Conservation (phyloP, 2,888 invertebrate species). For the Cosmia pyralina region DNA sequence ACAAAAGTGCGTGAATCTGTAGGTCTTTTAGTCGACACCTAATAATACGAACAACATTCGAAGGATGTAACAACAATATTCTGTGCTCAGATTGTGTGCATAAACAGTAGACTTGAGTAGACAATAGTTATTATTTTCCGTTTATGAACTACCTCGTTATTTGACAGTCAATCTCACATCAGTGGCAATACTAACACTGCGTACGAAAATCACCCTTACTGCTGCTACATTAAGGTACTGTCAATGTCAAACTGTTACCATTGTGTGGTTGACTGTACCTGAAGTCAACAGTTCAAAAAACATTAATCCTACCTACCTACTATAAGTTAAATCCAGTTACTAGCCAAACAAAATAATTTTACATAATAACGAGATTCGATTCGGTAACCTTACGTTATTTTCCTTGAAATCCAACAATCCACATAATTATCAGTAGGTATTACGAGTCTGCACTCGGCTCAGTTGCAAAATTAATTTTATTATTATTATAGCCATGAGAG, state of each 20-base stretch:
- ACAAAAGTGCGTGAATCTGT: constrained; percentile 26
- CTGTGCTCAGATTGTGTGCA: too few species aligned
- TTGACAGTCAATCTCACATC: not conserved
- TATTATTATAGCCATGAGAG: constrained; percentile 62
- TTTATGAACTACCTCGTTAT: not conserved
- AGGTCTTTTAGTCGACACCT: not conserved
- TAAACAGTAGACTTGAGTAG: not conserved
- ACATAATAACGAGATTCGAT: constrained; percentile 11
- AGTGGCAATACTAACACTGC: not conserved
- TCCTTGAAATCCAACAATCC: constrained; percentile 52
- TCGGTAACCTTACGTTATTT: constrained; percentile 49
- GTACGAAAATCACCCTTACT: not conserved
- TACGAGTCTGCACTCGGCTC: constrained; percentile 33
- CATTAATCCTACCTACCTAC: not conserved
- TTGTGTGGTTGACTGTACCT: not conserved
- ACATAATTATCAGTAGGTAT: not conserved
- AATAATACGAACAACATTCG: not conserved
- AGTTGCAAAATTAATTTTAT: constrained; percentile 61
- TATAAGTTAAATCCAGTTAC: not conserved
- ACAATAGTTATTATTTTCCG: constrained; percentile 7
- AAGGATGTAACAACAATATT: constrained; percentile 21
- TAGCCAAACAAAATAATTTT: constrained; percentile 22
- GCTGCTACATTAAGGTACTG: not conserved
- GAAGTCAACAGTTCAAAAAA: not conserved
- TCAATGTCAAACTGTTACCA: not conserved